Evolutionary conservation across 2,797 vertebrate genomes (phyloP).

Genomic region (Coluber constrictor): DNA sequence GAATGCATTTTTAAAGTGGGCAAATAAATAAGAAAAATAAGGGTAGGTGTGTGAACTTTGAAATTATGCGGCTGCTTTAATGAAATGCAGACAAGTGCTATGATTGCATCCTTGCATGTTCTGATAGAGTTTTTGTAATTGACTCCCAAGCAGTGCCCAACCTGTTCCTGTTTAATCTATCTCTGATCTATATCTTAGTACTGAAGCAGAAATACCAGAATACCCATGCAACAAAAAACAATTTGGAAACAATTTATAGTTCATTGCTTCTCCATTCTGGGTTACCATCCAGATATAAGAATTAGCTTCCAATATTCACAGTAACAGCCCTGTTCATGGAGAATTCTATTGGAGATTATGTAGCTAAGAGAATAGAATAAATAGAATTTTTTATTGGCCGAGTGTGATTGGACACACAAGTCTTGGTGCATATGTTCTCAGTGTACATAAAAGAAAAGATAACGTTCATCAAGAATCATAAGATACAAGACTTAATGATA

Average conservation of each 20-base stretch:
- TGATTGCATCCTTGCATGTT: not conserved
- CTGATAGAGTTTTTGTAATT: not conserved
- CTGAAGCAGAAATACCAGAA: not conserved
- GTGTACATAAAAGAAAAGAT: no score
- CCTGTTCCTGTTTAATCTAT: not conserved
- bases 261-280: not conserved
- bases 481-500: no score
- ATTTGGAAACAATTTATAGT: not conserved
- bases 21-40: not conserved
- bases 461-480: no score
- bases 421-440: no score
- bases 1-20: not conserved
- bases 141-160: not conserved
- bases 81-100: not conserved
- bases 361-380: not conserved
- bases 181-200: not conserved
- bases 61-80: not conserved
- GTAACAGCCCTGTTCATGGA: not conserved
- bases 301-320: not conserved
- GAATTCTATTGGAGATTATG: not conserved
- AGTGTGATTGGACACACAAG: no score
- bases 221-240: not conserved
- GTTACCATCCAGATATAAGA: not conserved
- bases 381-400: no score
- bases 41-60: not conserved